Conservation (phyloP, 2,113 vertebrate genomes). For the Gopherus evgoodei region DNA sequence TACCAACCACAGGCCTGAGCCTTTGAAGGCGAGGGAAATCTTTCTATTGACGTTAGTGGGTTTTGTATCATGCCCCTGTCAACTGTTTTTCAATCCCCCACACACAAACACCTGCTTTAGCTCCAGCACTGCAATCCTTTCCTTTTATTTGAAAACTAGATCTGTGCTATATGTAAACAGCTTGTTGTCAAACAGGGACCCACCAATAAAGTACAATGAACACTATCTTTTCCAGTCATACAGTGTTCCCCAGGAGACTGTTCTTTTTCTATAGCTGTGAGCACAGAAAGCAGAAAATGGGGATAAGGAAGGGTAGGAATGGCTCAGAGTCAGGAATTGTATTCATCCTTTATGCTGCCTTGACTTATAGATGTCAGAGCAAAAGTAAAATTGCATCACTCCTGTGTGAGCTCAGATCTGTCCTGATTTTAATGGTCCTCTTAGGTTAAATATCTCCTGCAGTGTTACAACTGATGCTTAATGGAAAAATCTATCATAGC, state of each 20-base stretch:
- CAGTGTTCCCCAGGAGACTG: background rate
- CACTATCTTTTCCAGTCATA: background rate
- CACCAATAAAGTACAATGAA: background rate
- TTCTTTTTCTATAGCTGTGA: background rate
- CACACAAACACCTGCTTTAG: accelerated
- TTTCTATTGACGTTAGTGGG: background rate
- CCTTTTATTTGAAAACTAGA: background rate
- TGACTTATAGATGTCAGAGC: background rate
- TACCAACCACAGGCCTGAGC: accelerated
- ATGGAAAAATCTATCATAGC: background rate
- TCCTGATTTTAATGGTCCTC: background rate
- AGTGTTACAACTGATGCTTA: background rate
- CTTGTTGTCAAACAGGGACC: background rate
- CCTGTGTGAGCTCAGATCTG: background rate
- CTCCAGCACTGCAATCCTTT: background rate
- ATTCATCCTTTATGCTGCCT: background rate
- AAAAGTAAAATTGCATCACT: background rate
- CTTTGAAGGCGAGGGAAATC: background rate
- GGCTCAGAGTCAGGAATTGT: background rate
- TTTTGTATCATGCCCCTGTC: background rate
- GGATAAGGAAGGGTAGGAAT: background rate
- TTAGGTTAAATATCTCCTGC: background rate
- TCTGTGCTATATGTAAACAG: accelerated
- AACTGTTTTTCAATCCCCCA: background rate
- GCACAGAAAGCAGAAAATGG: background rate